Evolutionary conservation across 2,888 invertebrate genomes (phyloP), one percentile per base, ranked within the genome.

Genomic region (Lycia hirtaria): DNA sequence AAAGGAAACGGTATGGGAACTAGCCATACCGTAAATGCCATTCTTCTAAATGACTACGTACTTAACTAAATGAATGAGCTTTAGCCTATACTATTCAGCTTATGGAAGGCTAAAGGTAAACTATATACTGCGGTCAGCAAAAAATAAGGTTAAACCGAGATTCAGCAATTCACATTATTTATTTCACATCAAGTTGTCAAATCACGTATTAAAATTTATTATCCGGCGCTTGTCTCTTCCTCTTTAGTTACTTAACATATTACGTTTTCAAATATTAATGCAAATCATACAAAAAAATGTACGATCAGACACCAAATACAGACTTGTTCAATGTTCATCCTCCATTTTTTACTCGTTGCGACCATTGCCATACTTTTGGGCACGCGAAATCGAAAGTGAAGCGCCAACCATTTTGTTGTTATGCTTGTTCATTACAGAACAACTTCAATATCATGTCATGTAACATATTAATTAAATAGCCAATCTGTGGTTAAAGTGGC

Each of bases 351-450:
- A 32, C 44, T 20, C 35, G 33, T 24, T 37, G 26, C 45, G 53
- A 38, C 49, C 50, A 43, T 49, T 60, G 60, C 40, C 10, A 51
- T 54, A 26, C 43, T 45, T 49, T 62, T 61, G 57, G 52, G 12
- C 47, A 55, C 5, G 41, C 53, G 50, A 69, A 68, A 71, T 64
- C 49, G 73, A 76, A 77, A 76, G 76, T 75, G 62, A 61, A 53
- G 47, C 54, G 19, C 49, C 40, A 48, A 49, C 60, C 43, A 59
- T 56, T 22, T 60, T 60, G 33, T 43, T 64, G 49, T 62, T 59
- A 62, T 60, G 58, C 44, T 35, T 56, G 54, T 50, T 53, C 51
- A 50, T 55, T 57, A 58, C 64, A 43, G 61, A 59, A 55, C 53
- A 60, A 48, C 38, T 56, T 64, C 52, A 61, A 62, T 55, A 55